Evolutionary conservation across 2,113 vertebrate species (phyloP).

Genomic region (Haemorhous mexicanus): DNA sequence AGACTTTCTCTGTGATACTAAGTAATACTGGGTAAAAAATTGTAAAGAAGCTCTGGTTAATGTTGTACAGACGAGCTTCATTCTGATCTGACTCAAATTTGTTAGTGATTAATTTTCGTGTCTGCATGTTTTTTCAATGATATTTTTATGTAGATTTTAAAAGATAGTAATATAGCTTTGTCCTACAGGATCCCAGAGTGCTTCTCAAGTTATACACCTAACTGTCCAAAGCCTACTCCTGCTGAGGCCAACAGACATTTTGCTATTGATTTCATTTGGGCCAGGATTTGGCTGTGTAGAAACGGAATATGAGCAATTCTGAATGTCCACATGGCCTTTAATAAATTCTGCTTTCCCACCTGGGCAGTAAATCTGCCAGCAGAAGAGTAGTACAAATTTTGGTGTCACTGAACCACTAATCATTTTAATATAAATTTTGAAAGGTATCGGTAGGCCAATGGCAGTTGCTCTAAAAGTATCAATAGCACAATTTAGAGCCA

Average conservation of each 20-base stretch:
- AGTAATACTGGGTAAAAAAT: not conserved
- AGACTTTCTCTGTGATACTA: not conserved
- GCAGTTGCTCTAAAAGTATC: not conserved
- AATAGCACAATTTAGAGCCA: not conserved
- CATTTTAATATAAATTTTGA: not conserved
- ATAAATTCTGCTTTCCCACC: conserved; percentile 34
- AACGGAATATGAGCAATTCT: not conserved
- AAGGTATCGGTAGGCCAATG: not conserved
- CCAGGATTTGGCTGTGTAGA: not conserved
- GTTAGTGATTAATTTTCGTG: not conserved
- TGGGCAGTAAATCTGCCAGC: conserved; percentile 44
- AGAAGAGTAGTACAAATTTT: conserved; percentile 15
- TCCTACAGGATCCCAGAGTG: conserved; percentile 23
- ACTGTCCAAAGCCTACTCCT: conserved; percentile 30
- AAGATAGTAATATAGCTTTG: conserved; percentile 22
- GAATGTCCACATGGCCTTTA: not conserved
- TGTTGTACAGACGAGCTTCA: not conserved
- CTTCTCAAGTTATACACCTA: conserved; percentile 38
- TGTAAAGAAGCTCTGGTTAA: not conserved
- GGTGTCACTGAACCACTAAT: conserved; percentile 7
- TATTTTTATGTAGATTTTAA: conserved; percentile 14
- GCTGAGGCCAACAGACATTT: conserved; percentile 15
- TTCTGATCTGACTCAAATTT: not conserved
- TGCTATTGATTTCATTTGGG: not conserved
- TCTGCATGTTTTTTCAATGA: not conserved